Percentiles rank a stretch among this genome's conserved stretches.
Evolutionary conservation across 2,113 vertebrate species (phyloP).

Genomic region (Verasper variegatus): DNA sequence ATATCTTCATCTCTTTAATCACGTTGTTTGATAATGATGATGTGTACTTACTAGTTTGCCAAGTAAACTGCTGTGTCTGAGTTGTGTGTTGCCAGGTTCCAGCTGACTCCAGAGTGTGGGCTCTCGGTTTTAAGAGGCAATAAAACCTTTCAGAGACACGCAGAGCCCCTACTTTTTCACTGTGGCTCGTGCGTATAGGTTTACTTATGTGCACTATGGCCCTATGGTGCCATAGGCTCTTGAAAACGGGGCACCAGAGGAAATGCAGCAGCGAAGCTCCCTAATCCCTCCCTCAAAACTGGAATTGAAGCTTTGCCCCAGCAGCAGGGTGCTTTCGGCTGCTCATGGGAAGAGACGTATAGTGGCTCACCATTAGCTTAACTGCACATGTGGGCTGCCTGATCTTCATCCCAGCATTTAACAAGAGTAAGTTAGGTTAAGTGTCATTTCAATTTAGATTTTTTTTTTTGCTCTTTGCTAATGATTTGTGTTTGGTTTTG

Average conservation of each 20-base stretch:
- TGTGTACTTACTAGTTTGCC: conserved; percentile 65
- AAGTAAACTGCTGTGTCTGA: conserved; percentile 41
- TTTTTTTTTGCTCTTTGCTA: not conserved
- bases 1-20: not conserved
- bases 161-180: conserved; percentile 45
- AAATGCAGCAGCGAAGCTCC: conserved; percentile 26
- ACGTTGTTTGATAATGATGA: not conserved
- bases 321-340: conserved; percentile 40
- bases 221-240: conserved; percentile 48
- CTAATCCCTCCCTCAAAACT: conserved; percentile 71
- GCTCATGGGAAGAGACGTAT: conserved; percentile 20
- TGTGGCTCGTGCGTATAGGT: conserved; percentile 56
- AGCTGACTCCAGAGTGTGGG: conserved; percentile 52
- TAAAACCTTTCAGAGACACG: conserved; percentile 57
- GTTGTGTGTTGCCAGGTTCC: conserved; percentile 47
- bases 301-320: conserved; percentile 36
- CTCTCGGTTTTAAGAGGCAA: conserved; percentile 65
- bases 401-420: not conserved
- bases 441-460: conserved; percentile 6
- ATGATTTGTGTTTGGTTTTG: not conserved
- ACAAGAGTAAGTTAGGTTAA: conserved; percentile 47
- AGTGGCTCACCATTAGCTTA: conserved; percentile 20
- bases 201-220: conserved; percentile 67
- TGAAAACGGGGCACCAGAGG: conserved; percentile 45
- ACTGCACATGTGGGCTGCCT: conserved; percentile 3